phyloP scores from a whole-genome alignment of 2,888 invertebrate species.

The Onthophagus sagittarius region DNA sequence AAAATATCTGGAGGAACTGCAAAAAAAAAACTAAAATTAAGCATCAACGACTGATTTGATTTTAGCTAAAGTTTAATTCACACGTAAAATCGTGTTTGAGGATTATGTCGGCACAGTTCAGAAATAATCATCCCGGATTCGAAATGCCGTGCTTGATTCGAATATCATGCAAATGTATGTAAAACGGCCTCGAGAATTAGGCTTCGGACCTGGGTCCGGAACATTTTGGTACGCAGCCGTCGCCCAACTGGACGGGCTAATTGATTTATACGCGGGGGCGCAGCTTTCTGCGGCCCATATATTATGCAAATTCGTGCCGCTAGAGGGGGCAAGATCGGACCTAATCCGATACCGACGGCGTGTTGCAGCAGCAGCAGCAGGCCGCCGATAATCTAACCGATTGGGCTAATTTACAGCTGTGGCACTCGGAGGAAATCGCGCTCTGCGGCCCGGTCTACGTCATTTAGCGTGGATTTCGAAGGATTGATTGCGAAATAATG shows the following conservation, averaged over 20 bases:
- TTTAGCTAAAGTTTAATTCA: neutral
- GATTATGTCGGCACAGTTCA: neutral
- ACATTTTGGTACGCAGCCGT: constrained; percentile 17
- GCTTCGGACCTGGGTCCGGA: constrained; percentile 37
- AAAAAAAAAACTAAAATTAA: constrained; percentile 35
- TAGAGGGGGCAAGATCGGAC: neutral
- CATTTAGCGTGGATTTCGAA: neutral
- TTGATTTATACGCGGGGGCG: constrained; percentile 34
- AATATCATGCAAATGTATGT: constrained; percentile 48
- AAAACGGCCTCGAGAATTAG: constrained; percentile 46
- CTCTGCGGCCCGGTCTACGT: neutral
- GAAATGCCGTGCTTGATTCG: constrained; percentile 23
- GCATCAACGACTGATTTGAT: constrained; percentile 6
- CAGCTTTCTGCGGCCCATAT: constrained; percentile 21
- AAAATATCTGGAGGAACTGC: constrained; percentile 82
- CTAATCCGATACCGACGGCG: neutral
- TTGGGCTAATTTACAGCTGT: neutral
- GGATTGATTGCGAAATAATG: neutral
- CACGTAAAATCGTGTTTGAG: neutral
- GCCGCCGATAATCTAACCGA: neutral
- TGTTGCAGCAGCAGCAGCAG: neutral
- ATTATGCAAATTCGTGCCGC: constrained; percentile 23
- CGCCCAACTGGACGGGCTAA: constrained; percentile 28
- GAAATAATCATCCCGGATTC: neutral
- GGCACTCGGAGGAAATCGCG: neutral